Evolutionary conservation across 2,797 vertebrate species (phyloP), one percentile per base, ranked within the genome.

Genomic region (Decapterus maruadsi): DNA sequence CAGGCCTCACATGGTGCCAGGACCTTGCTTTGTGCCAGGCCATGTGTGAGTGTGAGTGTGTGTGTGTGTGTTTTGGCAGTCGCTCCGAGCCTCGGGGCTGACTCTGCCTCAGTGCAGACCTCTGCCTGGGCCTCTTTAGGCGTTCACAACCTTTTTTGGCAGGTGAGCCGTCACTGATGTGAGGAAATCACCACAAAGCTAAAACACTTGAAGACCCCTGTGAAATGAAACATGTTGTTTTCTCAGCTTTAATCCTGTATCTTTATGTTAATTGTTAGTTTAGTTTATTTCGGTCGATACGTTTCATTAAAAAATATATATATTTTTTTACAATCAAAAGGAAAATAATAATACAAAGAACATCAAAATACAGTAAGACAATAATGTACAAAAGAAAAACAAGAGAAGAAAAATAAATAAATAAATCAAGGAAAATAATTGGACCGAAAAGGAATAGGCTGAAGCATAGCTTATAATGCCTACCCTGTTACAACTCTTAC

Each of bases 51-150:
- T 55, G 43, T 51, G 58, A 58, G 51, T 68, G 67, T 55, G 56
- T 50, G 26, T 75, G 67, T 58, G 51, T 69, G 53, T 50, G 63
- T 13, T 54, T 78, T 87, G 80, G 82, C 70, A 78, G 34, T 55
- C 1, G 2, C 31, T 54, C 31, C 56, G 42, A 74, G 40, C 46
- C 19, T 2, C 36, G 68, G 64, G 53, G 69, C 68, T 66, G 80
- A 77, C 61, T 69, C 77, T 79, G 61, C 60, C 72, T 88, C 57
- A 42, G 22, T 62, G 54, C 54, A 77, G 71, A 73, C 61, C 54
- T 79, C 62, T 48, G 56, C 80, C 67, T 63, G 64, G 45, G 31
- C 50, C 72, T 83, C 67, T 65, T 81, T 46, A 66, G 63, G 63
- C 68, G 53, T 75, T 70, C 34, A n/a, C 36, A 66, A 62, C 65